Conservation (phyloP, 2,113 vertebrate genomes). For the Podiceps cristatus region DNA sequence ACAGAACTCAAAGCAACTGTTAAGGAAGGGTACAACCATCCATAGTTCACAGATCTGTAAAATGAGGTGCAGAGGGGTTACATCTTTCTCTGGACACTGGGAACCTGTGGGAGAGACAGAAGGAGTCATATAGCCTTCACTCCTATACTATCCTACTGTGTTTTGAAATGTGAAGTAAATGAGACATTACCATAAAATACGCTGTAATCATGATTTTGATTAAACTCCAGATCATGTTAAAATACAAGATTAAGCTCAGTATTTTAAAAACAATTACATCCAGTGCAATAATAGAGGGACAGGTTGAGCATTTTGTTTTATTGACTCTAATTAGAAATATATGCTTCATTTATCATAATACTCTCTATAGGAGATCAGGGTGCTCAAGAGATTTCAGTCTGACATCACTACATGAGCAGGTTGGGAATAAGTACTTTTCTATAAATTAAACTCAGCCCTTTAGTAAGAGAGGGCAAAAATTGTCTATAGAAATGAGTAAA, state of each 20-base stretch:
- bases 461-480: background rate
- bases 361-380: background rate
- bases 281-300: background rate
- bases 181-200: slow-evolving; percentile 14
- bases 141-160: background rate
- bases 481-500: background rate
- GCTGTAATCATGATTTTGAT: background rate
- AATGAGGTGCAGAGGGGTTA: background rate
- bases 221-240: slow-evolving; percentile 33
- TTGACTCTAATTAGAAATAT: slow-evolving; percentile 40
- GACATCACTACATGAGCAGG: background rate
- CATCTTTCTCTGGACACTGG: background rate
- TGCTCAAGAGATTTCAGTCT: background rate
- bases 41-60: background rate
- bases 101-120: background rate
- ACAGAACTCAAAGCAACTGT: slow-evolving; percentile 12
- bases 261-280: slow-evolving; percentile 9
- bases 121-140: background rate
- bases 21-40: slow-evolving; percentile 14
- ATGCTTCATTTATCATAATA: background rate
- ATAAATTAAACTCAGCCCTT: background rate
- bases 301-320: slow-evolving; percentile 12
- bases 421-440: background rate
- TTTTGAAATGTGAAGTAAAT: slow-evolving; percentile 8
- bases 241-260: background rate